Conservation (phyloP, 2,797 vertebrate species). For the Heteromormyrus szaboi region DNA sequence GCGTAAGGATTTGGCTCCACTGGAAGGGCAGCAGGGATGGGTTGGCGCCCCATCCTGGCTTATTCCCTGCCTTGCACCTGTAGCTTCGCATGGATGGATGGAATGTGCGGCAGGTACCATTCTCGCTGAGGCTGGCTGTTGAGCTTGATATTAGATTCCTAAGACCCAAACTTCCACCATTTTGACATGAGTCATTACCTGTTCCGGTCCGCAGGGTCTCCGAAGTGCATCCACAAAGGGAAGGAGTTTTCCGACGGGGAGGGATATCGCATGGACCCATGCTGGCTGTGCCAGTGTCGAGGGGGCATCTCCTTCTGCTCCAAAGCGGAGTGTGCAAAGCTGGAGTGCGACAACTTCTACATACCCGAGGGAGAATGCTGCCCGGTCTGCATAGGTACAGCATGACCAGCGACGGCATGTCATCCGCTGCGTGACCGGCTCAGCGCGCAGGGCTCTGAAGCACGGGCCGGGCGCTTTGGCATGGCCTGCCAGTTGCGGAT, state of each 20-base stretch:
- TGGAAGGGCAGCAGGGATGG: background rate
- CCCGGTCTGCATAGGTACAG: slow-evolving; percentile 68
- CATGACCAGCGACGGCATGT: background rate
- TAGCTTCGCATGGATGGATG: background rate
- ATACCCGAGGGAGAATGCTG: slow-evolving; percentile 73
- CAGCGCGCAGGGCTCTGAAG: background rate
- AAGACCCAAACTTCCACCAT: background rate
- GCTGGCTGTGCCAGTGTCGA: slow-evolving; percentile 72
- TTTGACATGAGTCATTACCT: background rate
- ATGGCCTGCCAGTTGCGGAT: background rate
- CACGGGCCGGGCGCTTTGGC: background rate
- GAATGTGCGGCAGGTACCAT: background rate
- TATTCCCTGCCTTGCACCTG: background rate
- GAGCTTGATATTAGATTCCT: background rate
- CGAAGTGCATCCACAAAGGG: slow-evolving; percentile 62
- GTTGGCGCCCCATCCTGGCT: background rate
- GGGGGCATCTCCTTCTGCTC: slow-evolving; percentile 75
- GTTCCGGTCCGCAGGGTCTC: slow-evolving; percentile 45
- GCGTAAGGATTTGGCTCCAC: background rate
- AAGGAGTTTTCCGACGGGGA: slow-evolving; percentile 65
- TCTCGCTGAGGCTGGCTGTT: background rate
- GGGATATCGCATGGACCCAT: slow-evolving; percentile 69
- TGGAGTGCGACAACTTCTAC: slow-evolving; percentile 71
- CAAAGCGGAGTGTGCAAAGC: slow-evolving; percentile 67
- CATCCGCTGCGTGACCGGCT: background rate